phyloP scores from a whole-genome alignment of 2,113 vertebrate species.

The Rhombomys opimus region DNA sequence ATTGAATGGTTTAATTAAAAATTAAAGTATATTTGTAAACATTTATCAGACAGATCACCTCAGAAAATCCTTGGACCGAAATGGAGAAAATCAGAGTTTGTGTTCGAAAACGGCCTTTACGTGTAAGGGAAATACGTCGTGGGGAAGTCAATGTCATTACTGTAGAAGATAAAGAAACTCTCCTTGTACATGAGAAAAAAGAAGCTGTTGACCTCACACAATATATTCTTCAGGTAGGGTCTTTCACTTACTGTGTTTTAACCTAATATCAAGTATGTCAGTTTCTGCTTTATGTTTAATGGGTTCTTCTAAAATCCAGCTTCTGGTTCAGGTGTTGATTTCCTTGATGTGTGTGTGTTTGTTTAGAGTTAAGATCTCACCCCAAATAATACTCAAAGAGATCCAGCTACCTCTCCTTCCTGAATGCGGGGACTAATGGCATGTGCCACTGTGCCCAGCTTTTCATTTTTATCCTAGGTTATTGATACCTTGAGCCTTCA shows the following conservation, averaged over 20 bases:
- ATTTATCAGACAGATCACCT: constrained; percentile 81
- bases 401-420: neutral
- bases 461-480: constrained; percentile 28
- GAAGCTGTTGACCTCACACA: constrained; percentile 94
- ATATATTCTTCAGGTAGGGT: constrained; percentile 92
- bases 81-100: constrained; percentile 93
- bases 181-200: constrained; percentile 93
- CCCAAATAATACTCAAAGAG: neutral
- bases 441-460: neutral
- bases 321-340: constrained; percentile 41
- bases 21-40: constrained; percentile 56
- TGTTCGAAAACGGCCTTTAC: constrained; percentile 93
- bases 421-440: too few species aligned
- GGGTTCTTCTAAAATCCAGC: constrained; percentile 41
- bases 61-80: constrained; percentile 85
- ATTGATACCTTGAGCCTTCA: constrained; percentile 29
- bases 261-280: constrained; percentile 27
- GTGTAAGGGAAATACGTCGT: constrained; percentile 86
- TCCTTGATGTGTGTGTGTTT: neutral
- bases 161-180: constrained; percentile 88
- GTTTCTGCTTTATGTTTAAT: constrained; percentile 60
- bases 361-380: neutral
- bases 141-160: constrained; percentile 92
- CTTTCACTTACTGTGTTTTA: neutral
- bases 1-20: constrained; percentile 48